phyloP scores from a whole-genome alignment of 1,140 invertebrate species.

The Ostrea edulis region DNA sequence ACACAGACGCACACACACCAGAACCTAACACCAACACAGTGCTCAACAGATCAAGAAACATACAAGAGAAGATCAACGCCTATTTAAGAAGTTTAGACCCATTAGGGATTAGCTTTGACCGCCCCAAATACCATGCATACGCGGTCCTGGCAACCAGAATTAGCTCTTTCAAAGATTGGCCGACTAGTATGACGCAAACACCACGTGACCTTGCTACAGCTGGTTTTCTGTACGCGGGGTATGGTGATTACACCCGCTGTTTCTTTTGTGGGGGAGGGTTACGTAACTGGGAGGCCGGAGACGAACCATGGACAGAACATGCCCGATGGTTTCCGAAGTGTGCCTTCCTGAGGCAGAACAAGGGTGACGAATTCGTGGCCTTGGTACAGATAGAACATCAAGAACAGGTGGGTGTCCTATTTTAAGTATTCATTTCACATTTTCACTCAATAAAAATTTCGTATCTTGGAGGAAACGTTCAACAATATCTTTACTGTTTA shows the following conservation, averaged over 20 bases:
- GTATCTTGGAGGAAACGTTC: background rate
- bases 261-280: slow-evolving; percentile 89
- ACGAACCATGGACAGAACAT: slow-evolving; percentile 89
- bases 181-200: slow-evolving; percentile 81
- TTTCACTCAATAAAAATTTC: background rate
- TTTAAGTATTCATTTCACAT: background rate
- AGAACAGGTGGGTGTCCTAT: background rate
- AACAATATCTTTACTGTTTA: background rate
- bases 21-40: background rate
- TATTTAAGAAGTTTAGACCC: slow-evolving; percentile 33
- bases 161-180: slow-evolving; percentile 83
- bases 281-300: slow-evolving; percentile 86
- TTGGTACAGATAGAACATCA: slow-evolving; percentile 35
- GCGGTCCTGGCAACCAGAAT: slow-evolving; percentile 85
- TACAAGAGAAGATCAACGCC: background rate
- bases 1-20: background rate
- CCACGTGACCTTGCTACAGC: slow-evolving; percentile 90
- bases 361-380: slow-evolving; percentile 82
- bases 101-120: slow-evolving; percentile 60
- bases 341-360: slow-evolving; percentile 86
- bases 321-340: slow-evolving; percentile 83
- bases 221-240: slow-evolving; percentile 92
- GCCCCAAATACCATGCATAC: slow-evolving; percentile 63
- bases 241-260: slow-evolving; percentile 80
- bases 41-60: background rate